These are phyloP conservation scores for Xenus cinereus DNA, from an alignment of 2,113 vertebrate genomes.

Conservation along the genomic window DNA sequence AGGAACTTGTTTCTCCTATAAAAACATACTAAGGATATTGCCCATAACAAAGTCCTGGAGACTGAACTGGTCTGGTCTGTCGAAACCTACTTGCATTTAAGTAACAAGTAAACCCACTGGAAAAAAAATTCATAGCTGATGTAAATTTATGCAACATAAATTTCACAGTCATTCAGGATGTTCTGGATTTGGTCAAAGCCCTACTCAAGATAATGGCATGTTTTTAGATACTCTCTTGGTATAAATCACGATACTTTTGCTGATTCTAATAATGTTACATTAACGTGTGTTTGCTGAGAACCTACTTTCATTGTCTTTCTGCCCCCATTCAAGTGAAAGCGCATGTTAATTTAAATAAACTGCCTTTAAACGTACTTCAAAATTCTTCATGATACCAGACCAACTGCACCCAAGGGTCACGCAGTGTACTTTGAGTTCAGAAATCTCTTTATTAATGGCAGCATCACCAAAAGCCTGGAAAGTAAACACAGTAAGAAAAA, in stretches of 20 bases:
- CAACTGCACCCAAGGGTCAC: conserved; percentile 74
- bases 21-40: background rate
- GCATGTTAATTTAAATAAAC: background rate
- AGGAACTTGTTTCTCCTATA: background rate
- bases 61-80: background rate
- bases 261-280: background rate
- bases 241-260: background rate
- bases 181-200: background rate
- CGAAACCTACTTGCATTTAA: background rate
- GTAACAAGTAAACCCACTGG: background rate
- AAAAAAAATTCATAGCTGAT: background rate
- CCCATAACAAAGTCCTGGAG: background rate
- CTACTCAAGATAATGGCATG: background rate
- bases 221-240: background rate
- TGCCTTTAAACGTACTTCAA: conserved; percentile 65
- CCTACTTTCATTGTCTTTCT: background rate
- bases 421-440: conserved; percentile 75
- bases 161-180: background rate
- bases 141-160: background rate
- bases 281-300: background rate
- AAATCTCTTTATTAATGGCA: conserved; percentile 80
- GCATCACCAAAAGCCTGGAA: conserved; percentile 76
- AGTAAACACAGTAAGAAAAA: background rate
- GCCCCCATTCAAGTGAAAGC: background rate
- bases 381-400: conserved; percentile 70